These are phyloP conservation scores for Chaetodon trifasciatus DNA, from an alignment of 2,797 vertebrate genomes.

Conservation along the genomic window DNA sequence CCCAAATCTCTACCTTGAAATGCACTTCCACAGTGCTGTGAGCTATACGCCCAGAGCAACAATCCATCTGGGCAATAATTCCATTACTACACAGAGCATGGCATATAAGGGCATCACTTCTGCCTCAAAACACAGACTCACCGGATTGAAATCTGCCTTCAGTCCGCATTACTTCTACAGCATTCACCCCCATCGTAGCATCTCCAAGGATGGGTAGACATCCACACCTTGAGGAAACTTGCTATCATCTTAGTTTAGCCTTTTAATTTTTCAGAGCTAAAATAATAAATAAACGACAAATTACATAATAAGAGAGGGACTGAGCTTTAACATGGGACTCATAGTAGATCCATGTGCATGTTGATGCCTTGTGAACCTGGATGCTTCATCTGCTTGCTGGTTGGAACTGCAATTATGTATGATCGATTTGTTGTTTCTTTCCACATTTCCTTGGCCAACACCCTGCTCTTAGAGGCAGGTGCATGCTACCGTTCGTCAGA, in stretches of 20 bases:
- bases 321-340: not conserved
- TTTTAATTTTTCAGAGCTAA: slow-evolving; percentile 9
- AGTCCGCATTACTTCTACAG: slow-evolving; percentile 56
- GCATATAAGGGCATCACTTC: slow-evolving; percentile 62
- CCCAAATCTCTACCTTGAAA: slow-evolving; percentile 71
- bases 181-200: slow-evolving; percentile 43
- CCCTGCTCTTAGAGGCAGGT: slow-evolving; percentile 40
- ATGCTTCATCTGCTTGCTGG: slow-evolving; percentile 1
- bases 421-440: slow-evolving; percentile 18
- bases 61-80: slow-evolving; percentile 67
- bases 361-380: not conserved
- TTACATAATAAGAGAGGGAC: not conserved
- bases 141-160: slow-evolving; percentile 58
- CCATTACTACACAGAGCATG: slow-evolving; percentile 62
- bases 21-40: slow-evolving; percentile 54
- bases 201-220: slow-evolving; percentile 42
- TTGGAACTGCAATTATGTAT: slow-evolving; percentile 1
- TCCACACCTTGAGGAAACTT: slow-evolving; percentile 19
- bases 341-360: not conserved
- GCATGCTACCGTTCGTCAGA: slow-evolving; percentile 6
- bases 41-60: slow-evolving; percentile 51
- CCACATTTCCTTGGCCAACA: slow-evolving; percentile 16
- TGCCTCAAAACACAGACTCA: slow-evolving; percentile 63
- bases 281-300: slow-evolving; percentile 14
- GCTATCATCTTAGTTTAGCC: slow-evolving; percentile 4